These are phyloP conservation scores for Zosterops lateralis DNA, from an alignment of 2,113 vertebrate genomes.

Conservation along the genomic window DNA sequence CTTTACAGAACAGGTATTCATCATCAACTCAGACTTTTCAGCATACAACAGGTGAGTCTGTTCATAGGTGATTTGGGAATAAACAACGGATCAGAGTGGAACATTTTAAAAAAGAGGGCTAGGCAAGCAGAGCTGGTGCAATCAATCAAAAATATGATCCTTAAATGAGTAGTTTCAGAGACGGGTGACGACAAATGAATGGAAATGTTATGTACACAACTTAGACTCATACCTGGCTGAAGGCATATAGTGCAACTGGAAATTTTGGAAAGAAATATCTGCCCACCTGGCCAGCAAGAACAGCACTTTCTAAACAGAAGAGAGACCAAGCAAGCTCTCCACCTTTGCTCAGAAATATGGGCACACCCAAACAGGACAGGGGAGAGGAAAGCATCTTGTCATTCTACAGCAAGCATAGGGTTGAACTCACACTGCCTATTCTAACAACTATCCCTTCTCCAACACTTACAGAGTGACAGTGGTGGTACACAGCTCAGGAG, in stretches of 20 bases:
- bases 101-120: background rate
- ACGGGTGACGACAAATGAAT: background rate
- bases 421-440: background rate
- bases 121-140: background rate
- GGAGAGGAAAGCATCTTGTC: background rate
- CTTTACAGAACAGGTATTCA: conserved; percentile 50
- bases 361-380: background rate
- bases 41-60: conserved; percentile 60
- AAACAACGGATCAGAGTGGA: conserved; percentile 39
- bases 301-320: background rate
- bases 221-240: conserved; percentile 21
- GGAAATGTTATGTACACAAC: conserved; percentile 37
- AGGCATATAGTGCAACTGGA: background rate
- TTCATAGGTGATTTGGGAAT: conserved; percentile 53
- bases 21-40: conserved; percentile 43
- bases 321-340: background rate
- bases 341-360: background rate
- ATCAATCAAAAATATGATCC: conserved; percentile 56
- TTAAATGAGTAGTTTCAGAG: conserved; percentile 32
- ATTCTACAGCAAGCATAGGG: accelerated
- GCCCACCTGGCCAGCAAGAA: conserved; percentile 4
- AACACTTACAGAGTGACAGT: background rate
- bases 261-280: conserved; percentile 30
- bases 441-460: background rate
- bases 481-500: background rate